Percentiles rank a stretch among this genome's conserved stretches.
Evolutionary conservation across 2,888 invertebrate species (phyloP).

Genomic region (Mimumesa dahlbomi): DNA sequence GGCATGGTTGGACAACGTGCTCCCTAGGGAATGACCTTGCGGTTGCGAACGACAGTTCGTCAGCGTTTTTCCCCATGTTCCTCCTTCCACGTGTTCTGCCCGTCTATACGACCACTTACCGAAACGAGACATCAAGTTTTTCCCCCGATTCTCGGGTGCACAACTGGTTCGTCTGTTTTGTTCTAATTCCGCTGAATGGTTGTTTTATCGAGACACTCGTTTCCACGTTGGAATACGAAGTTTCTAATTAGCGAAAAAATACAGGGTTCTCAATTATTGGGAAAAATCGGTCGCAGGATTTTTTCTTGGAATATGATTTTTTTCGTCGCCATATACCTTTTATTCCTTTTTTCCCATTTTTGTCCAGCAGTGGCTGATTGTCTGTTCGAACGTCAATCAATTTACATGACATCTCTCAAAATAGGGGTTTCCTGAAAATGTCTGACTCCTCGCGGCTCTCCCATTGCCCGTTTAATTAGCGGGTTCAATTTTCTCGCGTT

Average conservation of each 20-base stretch:
- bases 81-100: background rate
- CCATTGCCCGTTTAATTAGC: no score
- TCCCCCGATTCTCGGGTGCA: conserved; percentile 6
- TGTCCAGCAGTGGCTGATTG: background rate
- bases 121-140: conserved; percentile 28
- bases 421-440: no score
- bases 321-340: conserved; percentile 8
- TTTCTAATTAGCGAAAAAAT: no score
- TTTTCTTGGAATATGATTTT: conserved; percentile 18
- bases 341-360: conserved; percentile 23
- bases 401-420: conserved; percentile 37
- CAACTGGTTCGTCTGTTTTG: no score
- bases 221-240: background rate
- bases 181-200: background rate
- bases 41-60: conserved; percentile 46
- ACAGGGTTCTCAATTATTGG: no score
- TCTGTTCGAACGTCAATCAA: conserved; percentile 36
- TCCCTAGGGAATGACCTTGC: conserved; percentile 47
- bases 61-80: conserved; percentile 42
- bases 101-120: conserved; percentile 15
- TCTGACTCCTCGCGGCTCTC: no score
- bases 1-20: no score
- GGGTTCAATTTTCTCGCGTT: no score
- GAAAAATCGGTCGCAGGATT: background rate
- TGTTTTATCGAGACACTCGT: conserved; percentile 11